Evolutionary conservation across 2,797 vertebrate genomes (phyloP).

Genomic region (Neosalanx taihuensis): DNA sequence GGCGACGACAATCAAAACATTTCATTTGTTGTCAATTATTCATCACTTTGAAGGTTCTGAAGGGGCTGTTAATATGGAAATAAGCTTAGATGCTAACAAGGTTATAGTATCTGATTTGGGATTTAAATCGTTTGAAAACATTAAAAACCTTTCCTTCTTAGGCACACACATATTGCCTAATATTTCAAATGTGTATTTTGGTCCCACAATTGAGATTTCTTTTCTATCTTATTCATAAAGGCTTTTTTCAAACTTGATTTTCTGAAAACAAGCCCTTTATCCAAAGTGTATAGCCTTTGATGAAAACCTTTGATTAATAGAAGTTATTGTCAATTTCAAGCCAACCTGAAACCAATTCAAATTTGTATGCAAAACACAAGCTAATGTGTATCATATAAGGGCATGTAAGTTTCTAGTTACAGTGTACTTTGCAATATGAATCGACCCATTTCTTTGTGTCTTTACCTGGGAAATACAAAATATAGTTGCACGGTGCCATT

Average conservation of each 20-base stretch:
- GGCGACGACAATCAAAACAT: slow-evolving; percentile 97
- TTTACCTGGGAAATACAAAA: no score
- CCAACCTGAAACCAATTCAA: slow-evolving; percentile 11
- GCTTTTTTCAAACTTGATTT: slow-evolving; percentile 38
- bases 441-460: no score
- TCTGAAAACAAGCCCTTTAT: slow-evolving; percentile 42
- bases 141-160: slow-evolving; percentile 21
- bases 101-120: slow-evolving; percentile 91
- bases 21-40: slow-evolving; percentile 99
- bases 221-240: slow-evolving; percentile 53
- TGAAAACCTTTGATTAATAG: slow-evolving; percentile 46
- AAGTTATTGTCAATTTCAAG: slow-evolving; percentile 33
- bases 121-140: slow-evolving; percentile 74
- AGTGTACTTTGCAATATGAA: not conserved
- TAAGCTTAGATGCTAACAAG: slow-evolving; percentile 94
- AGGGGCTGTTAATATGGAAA: slow-evolving; percentile 98
- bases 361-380: not conserved
- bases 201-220: slow-evolving; percentile 35
- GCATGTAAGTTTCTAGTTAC: not conserved
- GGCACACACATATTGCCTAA: slow-evolving; percentile 9
- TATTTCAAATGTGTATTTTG: slow-evolving; percentile 40
- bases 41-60: slow-evolving; percentile 97
- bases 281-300: slow-evolving; percentile 41
- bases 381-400: not conserved
- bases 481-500: no score